phyloP scores from a whole-genome alignment of 2,797 vertebrate species.

The Chaetodon trifasciatus region DNA sequence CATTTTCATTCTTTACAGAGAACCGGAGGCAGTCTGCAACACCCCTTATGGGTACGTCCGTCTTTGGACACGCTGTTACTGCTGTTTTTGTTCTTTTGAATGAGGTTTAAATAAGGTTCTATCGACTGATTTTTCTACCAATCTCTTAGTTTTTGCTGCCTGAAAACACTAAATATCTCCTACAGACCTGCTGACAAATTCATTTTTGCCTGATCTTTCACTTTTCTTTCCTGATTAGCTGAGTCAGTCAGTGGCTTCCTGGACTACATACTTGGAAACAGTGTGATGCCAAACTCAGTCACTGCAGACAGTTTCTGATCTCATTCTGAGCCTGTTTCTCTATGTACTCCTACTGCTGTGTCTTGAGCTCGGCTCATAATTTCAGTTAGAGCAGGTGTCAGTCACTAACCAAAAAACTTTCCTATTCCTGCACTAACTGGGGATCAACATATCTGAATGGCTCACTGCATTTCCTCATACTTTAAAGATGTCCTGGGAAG shows the following conservation, averaged over 20 bases:
- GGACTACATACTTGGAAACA: background rate
- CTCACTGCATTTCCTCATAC: background rate
- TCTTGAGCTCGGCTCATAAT: background rate
- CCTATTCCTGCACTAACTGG: background rate
- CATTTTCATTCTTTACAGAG: conserved; percentile 41
- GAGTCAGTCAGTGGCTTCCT: background rate
- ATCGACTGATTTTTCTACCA: accelerated
- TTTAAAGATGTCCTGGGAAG: background rate
- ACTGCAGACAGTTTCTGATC: background rate
- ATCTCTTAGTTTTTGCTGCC: background rate
- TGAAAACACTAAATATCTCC: background rate
- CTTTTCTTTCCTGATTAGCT: too few species aligned
- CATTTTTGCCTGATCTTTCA: background rate
- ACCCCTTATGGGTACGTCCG: conserved; percentile 60
- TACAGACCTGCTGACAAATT: accelerated
- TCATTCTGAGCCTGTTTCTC: background rate
- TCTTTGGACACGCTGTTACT: background rate
- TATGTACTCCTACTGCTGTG: background rate
- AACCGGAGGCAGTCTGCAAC: conserved; percentile 6
- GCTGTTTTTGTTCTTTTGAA: background rate
- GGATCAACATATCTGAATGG: background rate
- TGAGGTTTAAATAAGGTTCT: accelerated
- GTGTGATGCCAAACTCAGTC: background rate
- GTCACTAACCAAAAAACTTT: accelerated
- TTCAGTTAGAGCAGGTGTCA: background rate